Conservation (phyloP, 2,113 vertebrate species). For the Trogon surrucura region DNA sequence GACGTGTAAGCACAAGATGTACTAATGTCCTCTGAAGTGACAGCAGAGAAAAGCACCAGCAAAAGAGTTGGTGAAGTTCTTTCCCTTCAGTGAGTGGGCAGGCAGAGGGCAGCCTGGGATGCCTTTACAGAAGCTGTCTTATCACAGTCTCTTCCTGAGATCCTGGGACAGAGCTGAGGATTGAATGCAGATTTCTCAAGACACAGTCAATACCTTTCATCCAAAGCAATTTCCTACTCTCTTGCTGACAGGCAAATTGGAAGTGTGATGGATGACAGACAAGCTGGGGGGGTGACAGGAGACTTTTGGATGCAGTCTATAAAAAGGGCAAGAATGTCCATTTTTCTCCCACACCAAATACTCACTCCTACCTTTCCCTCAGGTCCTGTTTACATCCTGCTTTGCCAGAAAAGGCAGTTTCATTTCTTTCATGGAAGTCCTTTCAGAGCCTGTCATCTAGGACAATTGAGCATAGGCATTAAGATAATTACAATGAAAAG, state of each 20-base stretch:
- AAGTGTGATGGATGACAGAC: conserved; percentile 28
- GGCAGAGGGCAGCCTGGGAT: neutral
- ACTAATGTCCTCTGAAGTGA: neutral
- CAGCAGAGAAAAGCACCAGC: neutral
- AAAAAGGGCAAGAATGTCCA: neutral
- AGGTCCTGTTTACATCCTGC: neutral
- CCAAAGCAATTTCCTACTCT: conserved; percentile 19
- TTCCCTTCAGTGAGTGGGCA: neutral
- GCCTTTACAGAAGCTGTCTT: neutral
- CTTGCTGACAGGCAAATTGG: conserved; percentile 26
- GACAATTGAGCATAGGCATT: neutral
- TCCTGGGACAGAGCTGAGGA: neutral
- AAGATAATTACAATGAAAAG: conserved; percentile 40
- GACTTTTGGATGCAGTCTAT: neutral
- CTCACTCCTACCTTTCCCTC: neutral
- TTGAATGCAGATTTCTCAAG: conserved; percentile 30
- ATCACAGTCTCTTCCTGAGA: neutral
- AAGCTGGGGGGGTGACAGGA: neutral
- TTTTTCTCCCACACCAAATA: neutral
- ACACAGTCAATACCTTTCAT: conserved; percentile 9
- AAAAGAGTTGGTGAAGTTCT: neutral
- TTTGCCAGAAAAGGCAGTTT: conserved; percentile 31
- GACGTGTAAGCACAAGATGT: neutral
- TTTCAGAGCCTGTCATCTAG: conserved; percentile 2
- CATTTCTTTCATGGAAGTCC: neutral